Evolutionary conservation across 2,888 invertebrate genomes (phyloP), one percentile per base, ranked within the genome.

Genomic region (Tridacna gigas): DNA sequence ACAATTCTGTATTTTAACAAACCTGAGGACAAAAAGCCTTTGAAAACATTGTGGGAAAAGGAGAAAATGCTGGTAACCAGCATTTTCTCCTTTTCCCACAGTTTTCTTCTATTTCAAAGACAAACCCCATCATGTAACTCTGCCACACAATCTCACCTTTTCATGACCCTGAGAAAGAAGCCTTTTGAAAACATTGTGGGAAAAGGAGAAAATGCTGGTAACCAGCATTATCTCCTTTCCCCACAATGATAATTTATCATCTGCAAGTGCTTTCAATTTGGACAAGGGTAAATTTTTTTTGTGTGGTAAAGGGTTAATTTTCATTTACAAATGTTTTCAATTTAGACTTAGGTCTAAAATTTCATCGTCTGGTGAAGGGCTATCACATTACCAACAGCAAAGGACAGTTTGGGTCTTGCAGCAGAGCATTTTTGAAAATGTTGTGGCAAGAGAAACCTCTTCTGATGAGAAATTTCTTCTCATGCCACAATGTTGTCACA

Each of bases 41-140:
- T 63, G 37, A 67, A 67, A 67, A 28, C 28, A 67, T 37, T 37
- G 37, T 67, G 67, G 37, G 12, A 67, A 67, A 67, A 37, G 67
- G 15, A 67, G 28, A 37, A 67, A 67, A 28, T 67, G 67, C 67
- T 37, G 15, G n/a, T 37, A 25, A 67, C 18, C 12, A 20, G 67
- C 37, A 63, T n/a, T 63, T 63, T 63, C n/a, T 63, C 26, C 63
- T 63, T 63, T 63, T 63, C n/a, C 26, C 63, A 63, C 63, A 63
- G 63, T 25, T 63, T 63, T 63, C 63, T 9, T 7, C 56, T 9
- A 1, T 56, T 56, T 37, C 37, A 37, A 37, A 37, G 37, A 37
- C 7, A 37, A 37, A 4, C 37, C 37, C 37, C 37, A 2, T 37
- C 37, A 2, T 37, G 37, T 4, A 37, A 37, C 3, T 37, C 37